These are phyloP conservation scores for Helleia helle DNA, from an alignment of 2,888 invertebrate species.

Conservation along the genomic window DNA sequence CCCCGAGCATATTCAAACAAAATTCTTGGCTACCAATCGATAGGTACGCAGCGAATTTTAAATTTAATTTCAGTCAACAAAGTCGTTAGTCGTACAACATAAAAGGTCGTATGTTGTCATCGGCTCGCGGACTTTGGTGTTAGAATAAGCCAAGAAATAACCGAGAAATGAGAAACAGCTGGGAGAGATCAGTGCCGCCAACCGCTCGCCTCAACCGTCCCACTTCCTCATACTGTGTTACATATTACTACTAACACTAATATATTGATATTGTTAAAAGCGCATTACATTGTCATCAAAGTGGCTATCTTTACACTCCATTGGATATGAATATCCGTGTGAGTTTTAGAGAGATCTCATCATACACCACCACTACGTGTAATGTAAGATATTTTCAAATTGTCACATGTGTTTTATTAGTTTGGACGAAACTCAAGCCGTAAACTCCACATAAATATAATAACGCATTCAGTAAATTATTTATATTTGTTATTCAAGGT, in stretches of 20 bases:
- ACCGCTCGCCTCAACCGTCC: constrained; percentile 10
- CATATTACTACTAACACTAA: too few relatives aligned
- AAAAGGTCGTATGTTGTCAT: not conserved
- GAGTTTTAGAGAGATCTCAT: too few relatives aligned
- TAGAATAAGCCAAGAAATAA: constrained; percentile 10
- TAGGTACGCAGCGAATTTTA: constrained; percentile 34
- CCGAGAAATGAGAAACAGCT: constrained; percentile 11
- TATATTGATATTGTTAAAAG: not conserved
- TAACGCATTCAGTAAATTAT: not conserved
- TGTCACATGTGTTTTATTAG: constrained; percentile 2
- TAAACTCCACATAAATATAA: not conserved
- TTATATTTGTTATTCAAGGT: constrained; percentile 4
- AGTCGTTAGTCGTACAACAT: not conserved
- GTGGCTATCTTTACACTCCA: too few relatives aligned
- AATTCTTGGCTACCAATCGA: constrained; percentile 46
- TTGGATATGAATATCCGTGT: not conserved
- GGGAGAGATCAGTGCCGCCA: constrained; percentile 4
- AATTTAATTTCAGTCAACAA: constrained; percentile 18
- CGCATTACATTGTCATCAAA: too few relatives aligned
- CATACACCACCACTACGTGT: too few relatives aligned
- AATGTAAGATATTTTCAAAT: too few relatives aligned
- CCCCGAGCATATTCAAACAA: constrained; percentile 23
- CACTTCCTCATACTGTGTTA: constrained; percentile 21
- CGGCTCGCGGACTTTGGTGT: constrained; percentile 1
- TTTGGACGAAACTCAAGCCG: not conserved